phyloP scores from a whole-genome alignment of 2,113 vertebrate genomes.

The Corythornis cristatus region DNA sequence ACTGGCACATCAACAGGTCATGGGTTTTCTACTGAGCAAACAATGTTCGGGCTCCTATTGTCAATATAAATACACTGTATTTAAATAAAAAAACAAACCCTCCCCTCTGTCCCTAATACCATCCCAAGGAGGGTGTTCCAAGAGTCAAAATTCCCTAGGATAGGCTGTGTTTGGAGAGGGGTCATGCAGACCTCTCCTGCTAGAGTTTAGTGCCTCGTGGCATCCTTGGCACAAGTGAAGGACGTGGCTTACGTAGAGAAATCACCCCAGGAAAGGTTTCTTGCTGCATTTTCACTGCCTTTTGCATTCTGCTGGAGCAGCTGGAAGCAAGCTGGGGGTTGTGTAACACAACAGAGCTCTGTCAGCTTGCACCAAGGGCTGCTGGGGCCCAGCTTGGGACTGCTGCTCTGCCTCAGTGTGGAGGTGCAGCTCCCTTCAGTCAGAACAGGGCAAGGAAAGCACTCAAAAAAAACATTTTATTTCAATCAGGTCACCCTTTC shows the following conservation, averaged over 20 bases:
- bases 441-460: neutral
- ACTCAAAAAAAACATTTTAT: neutral
- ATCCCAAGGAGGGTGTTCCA: neutral
- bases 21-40: constrained; percentile 2
- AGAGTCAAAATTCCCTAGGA: neutral
- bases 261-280: neutral
- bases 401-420: neutral
- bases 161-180: neutral
- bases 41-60: neutral
- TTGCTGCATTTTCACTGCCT: neutral
- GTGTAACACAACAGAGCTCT: neutral
- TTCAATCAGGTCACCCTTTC: neutral
- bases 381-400: neutral
- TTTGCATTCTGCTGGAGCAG: neutral
- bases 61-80: constrained; percentile 39
- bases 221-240: neutral
- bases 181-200: neutral
- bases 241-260: neutral
- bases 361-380: neutral
- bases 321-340: accelerated
- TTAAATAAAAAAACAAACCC: neutral
- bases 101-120: neutral
- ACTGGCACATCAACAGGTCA: neutral
- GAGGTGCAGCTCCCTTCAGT: neutral
- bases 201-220: neutral